phyloP scores from a whole-genome alignment of 2,113 vertebrate genomes.

The Aspidoscelis tigris region DNA sequence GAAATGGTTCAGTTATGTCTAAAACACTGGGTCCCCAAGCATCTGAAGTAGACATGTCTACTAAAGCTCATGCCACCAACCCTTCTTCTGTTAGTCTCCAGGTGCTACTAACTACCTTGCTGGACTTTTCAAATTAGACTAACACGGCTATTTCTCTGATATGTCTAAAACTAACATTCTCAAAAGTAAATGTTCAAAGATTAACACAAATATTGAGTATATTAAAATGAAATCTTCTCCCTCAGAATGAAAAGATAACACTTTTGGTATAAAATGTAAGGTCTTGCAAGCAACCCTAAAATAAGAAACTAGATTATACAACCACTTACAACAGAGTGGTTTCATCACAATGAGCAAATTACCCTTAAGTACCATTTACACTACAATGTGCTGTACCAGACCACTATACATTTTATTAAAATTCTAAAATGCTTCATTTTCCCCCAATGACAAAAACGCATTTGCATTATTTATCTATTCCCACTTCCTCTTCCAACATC shows the following conservation, averaged over 20 bases:
- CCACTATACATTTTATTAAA: conserved; percentile 35
- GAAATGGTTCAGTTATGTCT: no score
- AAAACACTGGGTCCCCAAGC: no score
- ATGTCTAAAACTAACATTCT: conserved; percentile 25
- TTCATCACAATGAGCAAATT: not conserved
- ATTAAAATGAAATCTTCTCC: conserved; percentile 42
- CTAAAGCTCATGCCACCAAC: no score
- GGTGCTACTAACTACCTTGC: no score
- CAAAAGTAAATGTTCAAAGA: not conserved
- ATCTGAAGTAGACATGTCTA: no score
- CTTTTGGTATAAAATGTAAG: conserved; percentile 31
- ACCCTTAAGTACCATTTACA: conserved; percentile 33
- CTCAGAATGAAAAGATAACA: conserved; percentile 28
- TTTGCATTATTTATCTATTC: conserved; percentile 51
- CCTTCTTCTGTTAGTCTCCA: no score
- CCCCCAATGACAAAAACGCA: conserved; percentile 41
- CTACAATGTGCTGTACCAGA: conserved; percentile 31
- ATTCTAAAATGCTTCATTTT: conserved; percentile 34
- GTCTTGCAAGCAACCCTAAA: conserved; percentile 27
- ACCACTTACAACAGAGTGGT: conserved; percentile 12
- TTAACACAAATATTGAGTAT: conserved; percentile 39
- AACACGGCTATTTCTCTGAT: no score
- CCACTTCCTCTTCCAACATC: conserved; percentile 25
- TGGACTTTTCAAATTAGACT: no score
- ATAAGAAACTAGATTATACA: conserved; percentile 28